Percentiles rank a stretch among this genome's conserved stretches.
Evolutionary conservation across 2,888 invertebrate species (phyloP).

Genomic region (Harpalus rufipes): DNA sequence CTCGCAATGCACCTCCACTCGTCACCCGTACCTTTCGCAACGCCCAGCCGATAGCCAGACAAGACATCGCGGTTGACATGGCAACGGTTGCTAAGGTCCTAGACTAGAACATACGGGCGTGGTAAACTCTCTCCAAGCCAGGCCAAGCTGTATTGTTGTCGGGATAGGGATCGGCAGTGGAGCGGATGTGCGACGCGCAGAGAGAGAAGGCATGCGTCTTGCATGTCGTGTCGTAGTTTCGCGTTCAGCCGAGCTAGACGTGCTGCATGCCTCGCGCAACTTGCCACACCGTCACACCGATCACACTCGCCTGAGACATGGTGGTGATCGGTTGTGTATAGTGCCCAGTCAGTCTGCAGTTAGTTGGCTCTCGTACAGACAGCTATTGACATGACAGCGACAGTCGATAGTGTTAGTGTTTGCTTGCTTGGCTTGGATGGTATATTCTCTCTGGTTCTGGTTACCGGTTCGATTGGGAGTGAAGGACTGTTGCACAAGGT

Average conservation of each 20-base stretch:
- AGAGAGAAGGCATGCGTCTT: conserved; percentile 55
- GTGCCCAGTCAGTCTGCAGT: not conserved
- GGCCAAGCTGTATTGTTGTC: conserved; percentile 51
- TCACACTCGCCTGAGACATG: conserved; percentile 52
- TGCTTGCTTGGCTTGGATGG: not conserved
- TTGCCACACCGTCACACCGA: conserved; percentile 28
- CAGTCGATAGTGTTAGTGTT: conserved; percentile 9
- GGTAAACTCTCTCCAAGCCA: conserved; percentile 65
- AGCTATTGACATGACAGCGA: not conserved
- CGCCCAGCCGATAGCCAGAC: conserved; percentile 65
- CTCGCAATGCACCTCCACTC: conserved; percentile 11
- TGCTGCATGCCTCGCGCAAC: not conserved
- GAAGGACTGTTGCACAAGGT: conserved; percentile 32
- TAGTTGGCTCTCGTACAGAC: not conserved
- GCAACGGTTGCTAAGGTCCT: conserved; percentile 74
- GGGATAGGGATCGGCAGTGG: not conserved
- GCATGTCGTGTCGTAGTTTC: conserved; percentile 55
- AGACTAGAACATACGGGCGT: conserved; percentile 70
- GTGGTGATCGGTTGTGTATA: conserved; percentile 2
- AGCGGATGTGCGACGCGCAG: conserved; percentile 45
- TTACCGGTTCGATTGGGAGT: conserved; percentile 10
- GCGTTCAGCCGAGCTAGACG: conserved; percentile 9
- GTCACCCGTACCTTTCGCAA: conserved; percentile 61
- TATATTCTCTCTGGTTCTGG: not conserved
- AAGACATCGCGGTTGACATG: conserved; percentile 72